These are phyloP conservation scores for Dromius quadrimaculatus DNA, from an alignment of 2,888 invertebrate species.

Conservation along the genomic window DNA sequence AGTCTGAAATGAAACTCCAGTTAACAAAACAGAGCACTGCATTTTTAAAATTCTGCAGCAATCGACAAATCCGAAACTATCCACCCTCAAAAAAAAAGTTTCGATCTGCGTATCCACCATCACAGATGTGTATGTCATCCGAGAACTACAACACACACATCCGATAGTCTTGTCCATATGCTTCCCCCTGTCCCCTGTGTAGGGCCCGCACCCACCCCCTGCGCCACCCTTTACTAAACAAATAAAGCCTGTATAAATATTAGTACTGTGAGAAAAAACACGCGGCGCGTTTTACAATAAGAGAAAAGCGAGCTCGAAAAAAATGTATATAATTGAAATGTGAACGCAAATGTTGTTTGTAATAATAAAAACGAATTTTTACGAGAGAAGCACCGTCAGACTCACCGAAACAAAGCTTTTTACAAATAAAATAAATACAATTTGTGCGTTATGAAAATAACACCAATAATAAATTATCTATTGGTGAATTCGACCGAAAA, in stretches of 20 bases:
- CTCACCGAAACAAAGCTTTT: conserved; percentile 48
- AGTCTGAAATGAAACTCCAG: not conserved
- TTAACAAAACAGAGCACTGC: not conserved
- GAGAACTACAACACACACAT: conserved; percentile 9
- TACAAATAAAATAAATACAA: conserved; percentile 51
- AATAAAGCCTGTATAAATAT: conserved; percentile 64
- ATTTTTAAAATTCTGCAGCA: conserved; percentile 4
- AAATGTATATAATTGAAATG: conserved; percentile 65
- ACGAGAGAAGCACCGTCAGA: conserved; percentile 59
- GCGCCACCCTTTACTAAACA: conserved; percentile 58
- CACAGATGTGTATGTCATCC: conserved; percentile 7
- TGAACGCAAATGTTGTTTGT: conserved; percentile 66
- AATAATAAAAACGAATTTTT: conserved; percentile 67
- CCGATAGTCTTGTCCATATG: conserved; percentile 24
- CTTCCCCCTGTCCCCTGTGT: not conserved
- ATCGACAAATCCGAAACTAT: conserved; percentile 13
- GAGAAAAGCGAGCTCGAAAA: conserved; percentile 52
- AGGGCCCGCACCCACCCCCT: not conserved
- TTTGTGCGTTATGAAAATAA: conserved; percentile 49
- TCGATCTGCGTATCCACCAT: conserved; percentile 1
- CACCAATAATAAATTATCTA: conserved; percentile 46
- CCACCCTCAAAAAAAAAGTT: not conserved
- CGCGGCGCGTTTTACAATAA: conserved; percentile 61
- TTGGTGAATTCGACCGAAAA: not conserved
- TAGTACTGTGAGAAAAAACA: conserved; percentile 62